Base-by-base conservation (phyloP, 2,888 invertebrate genomes). In the Lobophora halterata region DNA sequence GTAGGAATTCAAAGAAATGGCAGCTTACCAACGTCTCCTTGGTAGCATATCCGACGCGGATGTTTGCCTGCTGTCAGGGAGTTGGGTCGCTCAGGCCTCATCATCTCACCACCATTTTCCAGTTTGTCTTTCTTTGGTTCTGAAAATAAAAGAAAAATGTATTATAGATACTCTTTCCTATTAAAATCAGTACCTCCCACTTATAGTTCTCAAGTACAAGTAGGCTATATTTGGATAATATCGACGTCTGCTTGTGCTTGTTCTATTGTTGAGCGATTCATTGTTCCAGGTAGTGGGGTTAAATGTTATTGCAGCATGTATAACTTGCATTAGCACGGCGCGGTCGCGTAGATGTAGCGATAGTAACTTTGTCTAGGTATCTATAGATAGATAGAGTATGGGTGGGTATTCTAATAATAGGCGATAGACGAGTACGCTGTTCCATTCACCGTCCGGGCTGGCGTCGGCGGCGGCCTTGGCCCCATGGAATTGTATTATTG, bases 101-200 rank as follows among this genome's bases (percentile, higher is more conserved):
- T 71, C 62, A 75, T 57, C 59, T 83, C 82, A 55, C 79, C 83
- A 63, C 90, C 90, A 71, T 83, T 90, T 81, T 95, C 95, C 92
- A 93, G 93, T 91, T 95, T 95, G 89, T 95, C 95, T 92, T 95
- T 95, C 91, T 95, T 94, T 91, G 95, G 94, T 92, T 95, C 95
- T 95, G 92, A 17, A 92, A 92, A 69, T 52, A 76, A 43, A 35
- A 9, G 2, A 33, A 78, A 71, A 59, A 49, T 58, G 60, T 61
- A 26, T 17, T 14, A 6, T 26, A 39, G 23, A 49, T 16, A 32
- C 27, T 38, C 36, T 40, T 40, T 19, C 18, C 29, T 21, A 16
- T 23, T 3, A 12, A 14, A 7, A 14, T 11, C 23, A 24, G 3
- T 2, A 24, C 14, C 5, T 14, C n/a, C n/a, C n/a, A n/a, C n/a